phyloP scores from a whole-genome alignment of 2,888 invertebrate genomes.

The Drosophila koepferae region DNA sequence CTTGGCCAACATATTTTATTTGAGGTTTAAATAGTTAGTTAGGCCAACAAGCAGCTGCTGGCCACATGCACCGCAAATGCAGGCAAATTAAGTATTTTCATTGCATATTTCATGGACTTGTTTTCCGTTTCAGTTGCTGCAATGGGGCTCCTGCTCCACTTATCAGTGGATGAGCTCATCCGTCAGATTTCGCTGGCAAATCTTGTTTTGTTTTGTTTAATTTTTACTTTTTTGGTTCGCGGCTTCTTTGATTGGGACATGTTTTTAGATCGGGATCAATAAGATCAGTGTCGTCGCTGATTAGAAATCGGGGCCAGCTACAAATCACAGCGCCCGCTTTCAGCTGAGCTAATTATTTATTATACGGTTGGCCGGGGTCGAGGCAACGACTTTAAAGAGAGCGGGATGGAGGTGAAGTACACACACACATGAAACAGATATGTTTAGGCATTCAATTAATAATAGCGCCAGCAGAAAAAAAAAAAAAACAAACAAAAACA shows the following conservation, averaged over 20 bases:
- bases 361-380: constrained; percentile 27
- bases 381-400: constrained; percentile 11
- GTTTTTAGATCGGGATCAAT: constrained; percentile 40
- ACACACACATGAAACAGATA: constrained; percentile 35
- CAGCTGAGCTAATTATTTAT: constrained; percentile 9
- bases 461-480: constrained; percentile 44
- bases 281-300: constrained; percentile 62
- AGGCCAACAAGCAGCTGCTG: constrained; percentile 42
- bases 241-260: constrained; percentile 43
- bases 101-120: constrained; percentile 37
- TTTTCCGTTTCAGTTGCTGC: constrained; percentile 48
- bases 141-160: constrained; percentile 5
- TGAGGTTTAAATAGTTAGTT: constrained; percentile 79
- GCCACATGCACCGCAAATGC: constrained; percentile 15
- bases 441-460: constrained; percentile 54
- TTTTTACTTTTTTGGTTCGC: neutral
- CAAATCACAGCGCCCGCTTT: constrained; percentile 31
- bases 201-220: constrained; percentile 12
- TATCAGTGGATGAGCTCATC: constrained; percentile 20
- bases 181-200: constrained; percentile 1
- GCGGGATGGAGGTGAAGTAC: neutral
- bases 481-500: constrained; percentile 47
- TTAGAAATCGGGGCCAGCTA: constrained; percentile 42
- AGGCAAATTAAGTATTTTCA: constrained; percentile 9
- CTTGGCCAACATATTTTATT: constrained; percentile 66